A percentile compares a stretch with the other conserved stretches of the same genome.
Evolutionary conservation across 2,888 invertebrate genomes (phyloP).

Genomic region (Aproaerema taeniolella): DNA sequence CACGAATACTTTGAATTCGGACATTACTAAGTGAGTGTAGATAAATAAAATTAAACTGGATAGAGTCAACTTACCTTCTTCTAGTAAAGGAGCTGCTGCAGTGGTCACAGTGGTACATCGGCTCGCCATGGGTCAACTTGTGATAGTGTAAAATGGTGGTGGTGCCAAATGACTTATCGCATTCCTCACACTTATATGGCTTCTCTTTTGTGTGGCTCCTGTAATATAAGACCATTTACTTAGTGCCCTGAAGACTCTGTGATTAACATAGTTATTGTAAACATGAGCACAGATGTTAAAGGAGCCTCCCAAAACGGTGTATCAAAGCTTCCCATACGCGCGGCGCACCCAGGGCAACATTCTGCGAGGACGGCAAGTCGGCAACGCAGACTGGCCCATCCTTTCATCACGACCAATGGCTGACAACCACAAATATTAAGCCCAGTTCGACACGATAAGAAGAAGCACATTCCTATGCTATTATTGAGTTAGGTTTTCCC

Average conservation of each 20-base stretch:
- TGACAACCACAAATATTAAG: no score
- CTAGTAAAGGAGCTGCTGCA: slow-evolving; percentile 51
- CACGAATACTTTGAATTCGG: not conserved
- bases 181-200: slow-evolving; percentile 49
- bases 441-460: no score
- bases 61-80: slow-evolving; percentile 32
- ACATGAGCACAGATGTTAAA: not conserved
- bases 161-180: slow-evolving; percentile 50
- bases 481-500: no score
- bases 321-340: not conserved
- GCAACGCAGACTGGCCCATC: no score
- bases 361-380: no score
- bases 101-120: slow-evolving; percentile 37
- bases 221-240: no score
- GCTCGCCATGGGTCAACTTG: slow-evolving; percentile 39
- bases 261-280: no score
- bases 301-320: not conserved
- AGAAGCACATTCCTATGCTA: no score
- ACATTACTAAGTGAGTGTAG: not conserved
- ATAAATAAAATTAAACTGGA: not conserved
- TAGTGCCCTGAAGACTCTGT: no score
- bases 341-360: not conserved
- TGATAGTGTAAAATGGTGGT: slow-evolving; percentile 43
- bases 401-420: no score
- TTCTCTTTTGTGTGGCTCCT: slow-evolving; percentile 66